Evolutionary conservation across 1,140 invertebrate genomes (phyloP), one percentile per base, ranked within the genome.

Genomic region (Nasonia vitripennis): DNA sequence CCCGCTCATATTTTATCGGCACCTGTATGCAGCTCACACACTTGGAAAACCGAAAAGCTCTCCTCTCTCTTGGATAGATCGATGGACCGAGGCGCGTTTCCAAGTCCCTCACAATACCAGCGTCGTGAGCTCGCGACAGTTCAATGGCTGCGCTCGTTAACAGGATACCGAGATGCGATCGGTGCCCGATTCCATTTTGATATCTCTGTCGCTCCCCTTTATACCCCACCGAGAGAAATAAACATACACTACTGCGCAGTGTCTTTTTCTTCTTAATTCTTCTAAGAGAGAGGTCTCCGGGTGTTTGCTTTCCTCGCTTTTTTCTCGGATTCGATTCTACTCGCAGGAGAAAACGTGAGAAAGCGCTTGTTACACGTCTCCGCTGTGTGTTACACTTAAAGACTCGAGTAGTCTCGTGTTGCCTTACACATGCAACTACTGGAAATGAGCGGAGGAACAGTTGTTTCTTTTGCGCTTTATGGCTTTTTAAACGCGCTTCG

Each of bases 131-230:
- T 20, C 73, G 45, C 75, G 75, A 78, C 75, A 78, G 45, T 78
- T 78, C 41, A 78, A 78, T 78, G 75, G 75, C 23, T 78, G 23
- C 14, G 68, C 75, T 78, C 75, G 75, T 78, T 78, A 78, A 78
- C 45, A 51, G n/a, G 45, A 51, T 71, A 31, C 10, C 73, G 75
- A 23, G 75, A 51, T 51, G 75, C 23, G 45, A 78, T 78, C 45
- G 41, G 20, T 45, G 0, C 45, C 9, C 75, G 75, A 78, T 78
- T 75, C 37, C 73, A 6, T 41, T 75, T 75, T 75, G 73, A 75
- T 75, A 75, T 37, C 73, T 75, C 73, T 45, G 31, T 75, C 73
- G 71, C 34, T 17, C 70, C 11, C 17, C 55, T n/a, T 62, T 34
- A 71, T 71, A 71, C 27, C 10, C 0, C 27, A 31, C 55, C 0